A percentile compares a stretch with the other conserved stretches of the same genome.
Conservation (phyloP, 2,797 vertebrate genomes). For the Microctenopoma stevenorrisi region DNA sequence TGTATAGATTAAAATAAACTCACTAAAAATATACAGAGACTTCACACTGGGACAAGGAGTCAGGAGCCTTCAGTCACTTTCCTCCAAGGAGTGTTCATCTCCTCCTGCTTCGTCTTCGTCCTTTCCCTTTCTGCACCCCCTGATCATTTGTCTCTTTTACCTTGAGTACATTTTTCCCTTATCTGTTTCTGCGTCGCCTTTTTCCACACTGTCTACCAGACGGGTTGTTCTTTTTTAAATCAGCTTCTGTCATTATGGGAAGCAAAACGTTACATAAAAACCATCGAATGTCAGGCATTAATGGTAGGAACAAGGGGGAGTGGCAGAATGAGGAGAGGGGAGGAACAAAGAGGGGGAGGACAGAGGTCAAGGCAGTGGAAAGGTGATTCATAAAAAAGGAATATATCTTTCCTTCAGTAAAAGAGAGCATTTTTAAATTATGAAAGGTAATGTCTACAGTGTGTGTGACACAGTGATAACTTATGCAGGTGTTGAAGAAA, state of each 20-base stretch:
- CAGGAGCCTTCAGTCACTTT: slow-evolving; percentile 43
- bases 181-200: slow-evolving; percentile 67
- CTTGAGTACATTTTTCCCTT: slow-evolving; percentile 76
- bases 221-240: slow-evolving; percentile 79
- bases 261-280: slow-evolving; percentile 56
- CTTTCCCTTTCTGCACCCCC: slow-evolving; percentile 39
- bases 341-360: slow-evolving; percentile 11
- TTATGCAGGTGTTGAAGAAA: slow-evolving; percentile 60
- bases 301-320: slow-evolving; percentile 19
- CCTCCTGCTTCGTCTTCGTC: slow-evolving; percentile 54
- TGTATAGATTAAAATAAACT: slow-evolving; percentile 46
- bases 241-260: slow-evolving; percentile 77
- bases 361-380: slow-evolving; percentile 26
- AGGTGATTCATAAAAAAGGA: slow-evolving; percentile 37
- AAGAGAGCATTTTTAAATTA: slow-evolving; percentile 54
- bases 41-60: slow-evolving; percentile 25
- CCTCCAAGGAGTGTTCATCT: slow-evolving; percentile 58
- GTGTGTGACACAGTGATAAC: slow-evolving; percentile 65
- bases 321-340: no score
- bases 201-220: slow-evolving; percentile 60
- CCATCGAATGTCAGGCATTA: slow-evolving; percentile 45
- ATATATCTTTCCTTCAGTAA: slow-evolving; percentile 45
- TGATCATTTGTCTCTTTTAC: slow-evolving; percentile 66
- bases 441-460: slow-evolving; percentile 59
- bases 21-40: slow-evolving; percentile 33